phyloP scores from a whole-genome alignment of 2,113 vertebrate species.

The Melanotaenia duboulayi region DNA sequence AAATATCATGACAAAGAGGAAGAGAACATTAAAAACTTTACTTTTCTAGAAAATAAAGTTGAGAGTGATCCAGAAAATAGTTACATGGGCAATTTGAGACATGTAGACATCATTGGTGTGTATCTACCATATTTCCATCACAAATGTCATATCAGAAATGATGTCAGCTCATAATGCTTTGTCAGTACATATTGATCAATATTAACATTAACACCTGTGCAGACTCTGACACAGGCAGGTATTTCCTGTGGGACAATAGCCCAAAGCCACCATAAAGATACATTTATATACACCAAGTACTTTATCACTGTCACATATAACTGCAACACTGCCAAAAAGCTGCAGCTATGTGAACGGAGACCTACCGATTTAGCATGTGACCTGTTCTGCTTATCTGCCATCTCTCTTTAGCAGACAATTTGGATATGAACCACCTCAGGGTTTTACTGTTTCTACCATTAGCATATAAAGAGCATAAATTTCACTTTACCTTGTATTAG shows the following conservation, averaged over 20 bases:
- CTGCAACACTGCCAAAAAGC: not conserved
- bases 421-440: conserved; percentile 61
- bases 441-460: conserved; percentile 57
- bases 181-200: no score
- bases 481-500: conserved; percentile 40
- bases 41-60: no score
- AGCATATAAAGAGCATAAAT: conserved; percentile 68
- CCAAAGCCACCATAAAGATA: conserved; percentile 5
- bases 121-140: no score
- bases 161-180: no score
- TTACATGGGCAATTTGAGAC: no score
- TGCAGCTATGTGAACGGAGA: not conserved
- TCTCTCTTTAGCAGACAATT: conserved; percentile 50
- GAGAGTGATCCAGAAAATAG: no score
- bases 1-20: no score
- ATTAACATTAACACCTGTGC: no score
- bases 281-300: not conserved
- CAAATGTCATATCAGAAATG: no score
- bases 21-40: no score
- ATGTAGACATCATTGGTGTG: no score
- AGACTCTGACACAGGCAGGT: no score
- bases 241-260: not conserved
- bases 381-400: conserved; percentile 42
- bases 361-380: conserved; percentile 36
- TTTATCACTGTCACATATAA: conserved; percentile 23